Evolutionary conservation across 2,113 vertebrate species (phyloP), one percentile per base, ranked within the genome.

Genomic region (Vulpes vulpes): DNA sequence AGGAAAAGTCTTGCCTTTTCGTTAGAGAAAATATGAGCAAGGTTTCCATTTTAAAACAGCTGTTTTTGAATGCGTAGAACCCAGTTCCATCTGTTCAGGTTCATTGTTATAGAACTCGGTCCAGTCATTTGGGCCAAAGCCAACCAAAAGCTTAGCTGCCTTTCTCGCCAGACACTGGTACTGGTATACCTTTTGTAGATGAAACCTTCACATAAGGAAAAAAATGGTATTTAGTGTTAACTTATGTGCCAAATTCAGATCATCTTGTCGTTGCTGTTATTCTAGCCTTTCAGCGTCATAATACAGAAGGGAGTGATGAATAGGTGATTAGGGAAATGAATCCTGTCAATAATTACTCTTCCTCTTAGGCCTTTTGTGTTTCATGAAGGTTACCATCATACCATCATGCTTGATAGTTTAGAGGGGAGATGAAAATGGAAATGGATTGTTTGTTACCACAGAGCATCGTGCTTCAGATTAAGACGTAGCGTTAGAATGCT

Each of bases 161-260:
- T 98, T 98, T 98, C 96, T 98, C 92, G 97, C 60, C 69, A 94
- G 96, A 97, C 96, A 94, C 94, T 98, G 94, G 81, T 96, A 95
- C 60, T 98, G 91, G 89, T 95, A 80, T 97, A 97, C 92, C 93
- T 97, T 97, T 97, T 98, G 91, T 97, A 96, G 97, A 97, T 94
- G 57, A 91, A 91, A 97, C 96, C 65, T 80, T 96, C 94, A 85
- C 38, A 27, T 87, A 65, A 87, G 32, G 32, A 32, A 89, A 60
- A 94, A 91, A 90, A 10, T 53, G 57, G 96, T 97, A 95, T 98
- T 98, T 97, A 96, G 96, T 98, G 86, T 98, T 97, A 97, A 97
- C 97, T 97, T 84, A 86, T 69, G 98, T 99, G 98, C 98, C 98
- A 99, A 98, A 98, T 97, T 97, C 97, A 97, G 96, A 98, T 96